Base-by-base conservation (phyloP, 1,140 invertebrate genomes). In the Proales similis region DNA sequence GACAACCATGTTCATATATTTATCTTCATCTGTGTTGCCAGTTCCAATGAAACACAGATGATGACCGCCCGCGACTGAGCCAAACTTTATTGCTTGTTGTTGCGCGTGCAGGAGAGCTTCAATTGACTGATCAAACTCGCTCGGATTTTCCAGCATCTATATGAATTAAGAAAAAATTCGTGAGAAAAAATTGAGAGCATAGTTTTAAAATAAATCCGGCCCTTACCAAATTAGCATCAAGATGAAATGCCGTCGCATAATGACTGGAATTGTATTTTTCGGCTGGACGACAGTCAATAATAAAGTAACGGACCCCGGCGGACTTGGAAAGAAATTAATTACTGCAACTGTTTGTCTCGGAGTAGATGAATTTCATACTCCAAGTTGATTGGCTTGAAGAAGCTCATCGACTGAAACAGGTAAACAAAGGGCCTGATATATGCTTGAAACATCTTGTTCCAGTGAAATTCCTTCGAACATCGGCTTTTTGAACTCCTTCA, bases 211-310 rank as follows among this genome's bases (percentile, higher is more conserved):
- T 29, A 11, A 14, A 24, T 73, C 76, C n/a, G n/a, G 72, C 72
- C 85, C 84, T n/a, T n/a, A n/a, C n/a, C 69, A 96, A 79, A 77
- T 90, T 90, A 69, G 90, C 91, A 77, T 97, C 93, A 24, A 99
- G 80, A 78, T 96, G 93, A 79, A 97, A 97, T 38, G 94, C 92
- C 46, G 90, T 96, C 2, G 88, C 86, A 65, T 97, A 81, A 78
- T 96, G 91, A 0, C 93, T 93, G 65, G 85, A 84, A 78, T 95
- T 96, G 71, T 96, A 98, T 69, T 96, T 91, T 65, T 95, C 90
- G 0, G 90, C 85, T 12, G 92, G 89, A 68, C 93, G 80, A 75
- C 91, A 96, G 74, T 98, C 94, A 4, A 98, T 90, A 20, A 97
- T 80, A 78, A 98, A 97, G 76, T 95, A 98, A 68, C 86, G 60